Evolutionary conservation across 2,888 invertebrate genomes (phyloP), one percentile per base, ranked within the genome.

Genomic region (Machimus rusticus): DNA sequence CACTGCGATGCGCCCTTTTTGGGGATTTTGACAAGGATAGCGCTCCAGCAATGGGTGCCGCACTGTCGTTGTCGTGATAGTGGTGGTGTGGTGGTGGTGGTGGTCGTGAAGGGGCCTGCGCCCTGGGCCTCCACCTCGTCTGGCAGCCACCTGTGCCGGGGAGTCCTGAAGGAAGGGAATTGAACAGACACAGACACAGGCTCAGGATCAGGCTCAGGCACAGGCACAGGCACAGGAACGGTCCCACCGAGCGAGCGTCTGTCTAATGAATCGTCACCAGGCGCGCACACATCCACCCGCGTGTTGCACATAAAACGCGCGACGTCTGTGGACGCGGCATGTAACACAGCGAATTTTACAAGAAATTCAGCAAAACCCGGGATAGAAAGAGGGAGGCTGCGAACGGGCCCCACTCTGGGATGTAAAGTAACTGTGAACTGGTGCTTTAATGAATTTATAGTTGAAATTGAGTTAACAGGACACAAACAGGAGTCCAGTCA

Each of bases 381-480:
- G 86, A 86, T 66, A 86, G 66, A 81, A 37, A 78, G 66, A 78
- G 86, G 76, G 31, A 66, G 66, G 66, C 66, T 57, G 66, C 8
- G 55, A 78, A 34, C 34, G 43, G 34, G 23, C 79, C 86, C 84
- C 77, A 84, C 76, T 77, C 46, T 76, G 77, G 46, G 78, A 66
- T 86, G 79, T 78, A 86, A 79, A 87, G 86, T 79, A 87, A 87
- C 87, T 87, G 85, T 86, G 86, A 87, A 79, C 87, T 87, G 86
- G 87, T 66, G 86, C 86, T 87, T 87, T 87, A 86, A 87, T 85
- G 78, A 78, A 87, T 85, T 87, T 87, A 86, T 78, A 79, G 86
- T 86, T 87, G 39, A 86, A 87, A 87, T 87, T 87, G 87, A 86
- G 86, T 87, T 87, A 86, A 87, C 85, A 79, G 87, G 79, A 87